phyloP scores from a whole-genome alignment of 1,140 invertebrate species.

The Myzus persicae region DNA sequence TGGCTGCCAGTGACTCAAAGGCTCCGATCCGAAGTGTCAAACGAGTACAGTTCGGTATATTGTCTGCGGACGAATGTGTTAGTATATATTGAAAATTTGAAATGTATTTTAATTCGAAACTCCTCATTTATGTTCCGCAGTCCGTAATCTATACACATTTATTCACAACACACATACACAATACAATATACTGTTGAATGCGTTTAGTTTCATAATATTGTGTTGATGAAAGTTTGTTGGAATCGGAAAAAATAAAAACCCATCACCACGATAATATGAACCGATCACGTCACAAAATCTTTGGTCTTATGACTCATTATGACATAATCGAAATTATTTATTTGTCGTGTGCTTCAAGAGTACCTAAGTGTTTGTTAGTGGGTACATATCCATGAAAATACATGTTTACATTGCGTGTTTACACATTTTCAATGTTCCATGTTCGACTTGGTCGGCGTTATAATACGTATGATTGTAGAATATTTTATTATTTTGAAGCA shows the following conservation, averaged over 20 bases:
- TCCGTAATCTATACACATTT: too few relatives aligned
- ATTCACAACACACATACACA: neutral
- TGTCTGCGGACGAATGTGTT: conserved; percentile 99
- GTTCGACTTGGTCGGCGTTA: neutral
- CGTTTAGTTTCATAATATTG: neutral
- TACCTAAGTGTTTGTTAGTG: neutral
- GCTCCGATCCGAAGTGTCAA: conserved; percentile 93
- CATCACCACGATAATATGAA: neutral
- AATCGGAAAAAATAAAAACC: neutral
- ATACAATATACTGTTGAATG: neutral
- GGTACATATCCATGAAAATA: neutral
- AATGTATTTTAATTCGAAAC: conserved; percentile 7
- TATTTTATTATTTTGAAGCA: neutral
- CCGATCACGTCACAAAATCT: neutral
- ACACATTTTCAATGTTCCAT: neutral
- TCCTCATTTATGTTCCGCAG: neutral
- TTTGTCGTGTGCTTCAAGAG: neutral
- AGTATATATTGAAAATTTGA: conserved; percentile 69
- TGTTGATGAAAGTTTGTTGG: neutral
- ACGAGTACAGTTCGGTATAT: conserved; percentile 97
- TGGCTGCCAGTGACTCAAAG: conserved; percentile 78
- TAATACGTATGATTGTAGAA: neutral
- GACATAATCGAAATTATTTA: neutral
- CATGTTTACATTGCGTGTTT: neutral
- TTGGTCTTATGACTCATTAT: neutral